Evolutionary conservation across 2,797 vertebrate genomes (phyloP).

Genomic region (Propithecus perrieri): DNA sequence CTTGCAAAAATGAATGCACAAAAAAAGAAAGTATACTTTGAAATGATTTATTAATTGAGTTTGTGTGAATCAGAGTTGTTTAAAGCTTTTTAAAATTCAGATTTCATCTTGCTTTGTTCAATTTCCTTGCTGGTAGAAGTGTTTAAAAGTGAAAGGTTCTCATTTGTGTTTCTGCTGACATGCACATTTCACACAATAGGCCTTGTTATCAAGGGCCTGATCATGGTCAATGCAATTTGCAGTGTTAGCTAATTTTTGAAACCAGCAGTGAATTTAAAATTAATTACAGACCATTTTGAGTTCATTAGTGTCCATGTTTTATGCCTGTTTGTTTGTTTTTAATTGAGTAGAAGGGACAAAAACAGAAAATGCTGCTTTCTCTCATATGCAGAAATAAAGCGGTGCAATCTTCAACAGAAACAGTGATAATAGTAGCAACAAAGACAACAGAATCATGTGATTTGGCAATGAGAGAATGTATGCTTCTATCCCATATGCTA

Average conservation of each 20-base stretch:
- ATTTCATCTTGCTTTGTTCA: slow-evolving; percentile 30
- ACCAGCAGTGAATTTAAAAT: slow-evolving; percentile 74
- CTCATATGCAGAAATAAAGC: slow-evolving; percentile 47
- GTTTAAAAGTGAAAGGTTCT: slow-evolving; percentile 54
- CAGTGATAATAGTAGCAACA: background rate
- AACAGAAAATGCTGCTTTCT: slow-evolving; percentile 37
- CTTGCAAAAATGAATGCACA: background rate
- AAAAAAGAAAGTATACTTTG: background rate
- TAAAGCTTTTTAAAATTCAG: background rate
- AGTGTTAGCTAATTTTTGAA: slow-evolving; percentile 78
- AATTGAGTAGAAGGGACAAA: slow-evolving; percentile 65
- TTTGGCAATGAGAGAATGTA: background rate
- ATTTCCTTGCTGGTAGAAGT: background rate
- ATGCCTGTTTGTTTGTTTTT: slow-evolving; percentile 70
- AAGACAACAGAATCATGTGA: background rate
- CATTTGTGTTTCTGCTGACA: slow-evolving; percentile 77
- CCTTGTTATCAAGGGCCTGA: slow-evolving; percentile 70
- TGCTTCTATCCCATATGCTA: background rate
- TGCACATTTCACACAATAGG: slow-evolving; percentile 65
- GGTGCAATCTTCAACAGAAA: background rate
- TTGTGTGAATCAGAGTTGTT: background rate
- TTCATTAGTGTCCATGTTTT: slow-evolving; percentile 66
- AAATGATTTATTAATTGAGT: slow-evolving; percentile 38
- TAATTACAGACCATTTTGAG: slow-evolving; percentile 77
- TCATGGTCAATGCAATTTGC: slow-evolving; percentile 75